Percentiles rank a stretch among this genome's conserved stretches.
Conservation (phyloP, 2,113 vertebrate species). For the Patagioenas fasciata region DNA sequence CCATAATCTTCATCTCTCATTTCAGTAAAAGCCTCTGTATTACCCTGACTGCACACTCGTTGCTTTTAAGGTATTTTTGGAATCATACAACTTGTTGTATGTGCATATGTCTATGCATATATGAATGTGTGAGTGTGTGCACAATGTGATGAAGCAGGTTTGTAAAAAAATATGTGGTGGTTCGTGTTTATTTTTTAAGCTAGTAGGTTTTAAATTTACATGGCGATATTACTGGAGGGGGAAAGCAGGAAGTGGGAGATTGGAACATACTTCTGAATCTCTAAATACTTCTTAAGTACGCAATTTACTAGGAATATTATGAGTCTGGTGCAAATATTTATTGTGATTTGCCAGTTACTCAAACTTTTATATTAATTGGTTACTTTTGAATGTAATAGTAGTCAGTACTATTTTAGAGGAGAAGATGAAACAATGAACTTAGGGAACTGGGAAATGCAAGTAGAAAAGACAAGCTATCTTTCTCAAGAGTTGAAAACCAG, state of each 20-base stretch:
- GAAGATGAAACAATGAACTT: neutral
- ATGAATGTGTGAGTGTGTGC: neutral
- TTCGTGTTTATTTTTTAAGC: neutral
- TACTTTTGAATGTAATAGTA: conserved; percentile 11
- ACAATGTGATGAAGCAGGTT: neutral
- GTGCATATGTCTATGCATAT: neutral
- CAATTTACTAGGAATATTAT: conserved; percentile 28
- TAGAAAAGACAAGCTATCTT: conserved; percentile 1
- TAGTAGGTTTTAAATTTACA: conserved; percentile 33
- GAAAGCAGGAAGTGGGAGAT: neutral
- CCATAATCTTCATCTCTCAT: conserved; percentile 65
- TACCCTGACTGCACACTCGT: conserved; percentile 31
- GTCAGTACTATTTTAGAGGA: conserved; percentile 4
- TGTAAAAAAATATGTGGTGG: neutral
- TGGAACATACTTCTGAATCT: neutral
- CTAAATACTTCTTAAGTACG: neutral
- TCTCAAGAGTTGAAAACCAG: neutral
- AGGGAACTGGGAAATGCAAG: neutral
- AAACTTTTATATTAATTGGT: conserved; percentile 70
- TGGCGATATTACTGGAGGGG: neutral
- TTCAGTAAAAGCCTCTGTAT: conserved; percentile 67
- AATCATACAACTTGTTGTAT: conserved; percentile 47
- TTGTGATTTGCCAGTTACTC: conserved; percentile 54
- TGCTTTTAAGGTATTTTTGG: conserved; percentile 64
- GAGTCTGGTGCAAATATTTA: conserved; percentile 25